phyloP scores from a whole-genome alignment of 1,140 invertebrate genomes.

The Philaenus spumarius region DNA sequence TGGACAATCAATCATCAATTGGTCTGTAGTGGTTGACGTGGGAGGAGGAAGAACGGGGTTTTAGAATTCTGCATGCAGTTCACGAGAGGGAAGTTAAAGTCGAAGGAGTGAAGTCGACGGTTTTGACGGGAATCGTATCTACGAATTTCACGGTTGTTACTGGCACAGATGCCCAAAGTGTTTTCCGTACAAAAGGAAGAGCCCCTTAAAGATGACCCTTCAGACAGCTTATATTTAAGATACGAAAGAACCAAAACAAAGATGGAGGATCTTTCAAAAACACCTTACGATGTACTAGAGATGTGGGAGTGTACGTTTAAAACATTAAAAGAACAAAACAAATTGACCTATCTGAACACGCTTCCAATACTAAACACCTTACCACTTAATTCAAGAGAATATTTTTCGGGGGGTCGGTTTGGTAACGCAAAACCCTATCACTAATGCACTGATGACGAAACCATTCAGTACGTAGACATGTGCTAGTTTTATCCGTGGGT shows the following conservation, averaged over 20 bases:
- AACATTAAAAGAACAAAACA: background rate
- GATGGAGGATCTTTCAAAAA: background rate
- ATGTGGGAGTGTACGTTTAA: slow-evolving; percentile 8
- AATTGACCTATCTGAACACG: too few species aligned
- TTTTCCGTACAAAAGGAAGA: slow-evolving; percentile 4
- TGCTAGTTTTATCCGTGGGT: background rate
- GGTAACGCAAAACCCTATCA: slow-evolving; percentile 22
- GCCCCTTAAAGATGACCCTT: slow-evolving; percentile 4
- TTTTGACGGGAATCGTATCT: slow-evolving; percentile 2
- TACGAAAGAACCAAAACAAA: slow-evolving; percentile 8
- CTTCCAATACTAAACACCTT: too few species aligned
- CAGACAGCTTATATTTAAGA: background rate
- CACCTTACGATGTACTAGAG: background rate
- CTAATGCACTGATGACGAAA: slow-evolving; percentile 29
- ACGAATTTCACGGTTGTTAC: slow-evolving; percentile 17
- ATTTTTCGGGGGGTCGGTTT: background rate
- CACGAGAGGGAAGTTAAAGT: background rate
- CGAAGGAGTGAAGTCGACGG: too few species aligned
- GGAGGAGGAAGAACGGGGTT: background rate
- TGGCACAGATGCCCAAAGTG: slow-evolving; percentile 15
- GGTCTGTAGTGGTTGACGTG: too few species aligned
- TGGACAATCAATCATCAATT: too few species aligned
- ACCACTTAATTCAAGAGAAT: too few species aligned
- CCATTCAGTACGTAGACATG: too few species aligned
- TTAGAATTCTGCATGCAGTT: background rate